Conservation (phyloP, 2,888 invertebrate genomes). For the Eristalinus aeneus region DNA sequence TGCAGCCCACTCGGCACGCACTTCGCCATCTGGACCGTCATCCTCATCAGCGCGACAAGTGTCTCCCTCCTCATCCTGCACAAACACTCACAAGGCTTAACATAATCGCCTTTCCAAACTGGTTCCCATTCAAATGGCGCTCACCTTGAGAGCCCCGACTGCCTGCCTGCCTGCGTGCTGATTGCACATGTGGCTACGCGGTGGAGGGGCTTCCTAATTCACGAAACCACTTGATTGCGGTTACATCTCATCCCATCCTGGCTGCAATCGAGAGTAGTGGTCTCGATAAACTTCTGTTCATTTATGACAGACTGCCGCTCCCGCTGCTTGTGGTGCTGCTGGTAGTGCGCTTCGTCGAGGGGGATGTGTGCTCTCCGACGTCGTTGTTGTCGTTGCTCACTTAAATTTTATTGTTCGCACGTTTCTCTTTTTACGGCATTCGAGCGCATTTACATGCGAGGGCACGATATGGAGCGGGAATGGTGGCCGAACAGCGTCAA, state of each 20-base stretch:
- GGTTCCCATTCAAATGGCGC: neutral
- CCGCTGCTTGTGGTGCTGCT: neutral
- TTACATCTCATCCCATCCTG: conserved; percentile 23
- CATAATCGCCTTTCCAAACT: conserved; percentile 28
- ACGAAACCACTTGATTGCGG: conserved; percentile 17
- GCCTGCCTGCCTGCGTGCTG: neutral
- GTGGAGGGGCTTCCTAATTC: conserved; percentile 18
- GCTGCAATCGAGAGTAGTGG: neutral
- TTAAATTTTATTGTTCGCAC: conserved; percentile 32
- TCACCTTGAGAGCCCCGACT: neutral
- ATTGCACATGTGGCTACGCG: neutral
- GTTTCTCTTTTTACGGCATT: conserved; percentile 23
- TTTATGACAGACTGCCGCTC: neutral
- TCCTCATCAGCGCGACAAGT: neutral
- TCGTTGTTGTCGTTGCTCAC: neutral
- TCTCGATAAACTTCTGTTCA: conserved; percentile 10
- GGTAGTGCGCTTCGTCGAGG: neutral
- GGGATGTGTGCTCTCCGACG: neutral
- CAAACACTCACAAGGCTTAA: conserved; percentile 7
- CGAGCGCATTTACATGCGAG: conserved; percentile 10
- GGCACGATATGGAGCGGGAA: neutral
- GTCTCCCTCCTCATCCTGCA: neutral
- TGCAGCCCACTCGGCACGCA: conserved; percentile 44
- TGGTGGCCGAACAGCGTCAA: neutral
- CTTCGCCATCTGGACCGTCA: conserved; percentile 23